Percentiles rank a stretch among this genome's conserved stretches.
phyloP scores from a whole-genome alignment of 1,140 invertebrate genomes.

The Wasmannia auropunctata region DNA sequence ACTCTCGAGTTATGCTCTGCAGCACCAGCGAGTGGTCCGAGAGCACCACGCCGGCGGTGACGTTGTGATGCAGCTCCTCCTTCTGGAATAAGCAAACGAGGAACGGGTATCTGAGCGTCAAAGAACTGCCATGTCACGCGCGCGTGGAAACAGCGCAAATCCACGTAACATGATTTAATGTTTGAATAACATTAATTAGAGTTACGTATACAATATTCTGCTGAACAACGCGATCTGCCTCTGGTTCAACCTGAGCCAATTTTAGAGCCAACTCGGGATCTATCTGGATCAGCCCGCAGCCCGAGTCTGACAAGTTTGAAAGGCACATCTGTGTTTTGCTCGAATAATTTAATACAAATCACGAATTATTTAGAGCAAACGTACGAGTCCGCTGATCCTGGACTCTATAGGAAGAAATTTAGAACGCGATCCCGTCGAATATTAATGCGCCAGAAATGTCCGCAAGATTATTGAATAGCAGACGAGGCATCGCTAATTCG shows the following conservation, averaged over 20 bases:
- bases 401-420: not conserved
- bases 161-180: not conserved
- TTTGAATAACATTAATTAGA: not conserved
- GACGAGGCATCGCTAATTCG: not conserved
- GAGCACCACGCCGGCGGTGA: slow-evolving; percentile 85
- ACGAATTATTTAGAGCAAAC: not conserved
- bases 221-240: not conserved
- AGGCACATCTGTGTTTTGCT: not conserved
- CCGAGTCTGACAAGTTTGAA: not conserved
- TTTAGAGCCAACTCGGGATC: not conserved
- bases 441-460: not conserved
- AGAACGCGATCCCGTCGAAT: not conserved
- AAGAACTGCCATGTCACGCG: slow-evolving; percentile 15
- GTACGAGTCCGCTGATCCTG: not conserved
- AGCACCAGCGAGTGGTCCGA: slow-evolving; percentile 87
- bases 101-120: slow-evolving; percentile 44
- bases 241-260: not conserved
- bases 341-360: slow-evolving; percentile 7
- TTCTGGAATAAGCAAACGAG: slow-evolving; percentile 80
- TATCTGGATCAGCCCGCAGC: not conserved
- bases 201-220: not conserved
- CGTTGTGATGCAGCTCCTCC: slow-evolving; percentile 86
- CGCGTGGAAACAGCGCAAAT: not conserved
- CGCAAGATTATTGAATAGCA: slow-evolving; percentile 13
- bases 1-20: slow-evolving; percentile 86